Base-by-base conservation (phyloP, 1,140 invertebrate genomes). In the Orchesella cincta region DNA sequence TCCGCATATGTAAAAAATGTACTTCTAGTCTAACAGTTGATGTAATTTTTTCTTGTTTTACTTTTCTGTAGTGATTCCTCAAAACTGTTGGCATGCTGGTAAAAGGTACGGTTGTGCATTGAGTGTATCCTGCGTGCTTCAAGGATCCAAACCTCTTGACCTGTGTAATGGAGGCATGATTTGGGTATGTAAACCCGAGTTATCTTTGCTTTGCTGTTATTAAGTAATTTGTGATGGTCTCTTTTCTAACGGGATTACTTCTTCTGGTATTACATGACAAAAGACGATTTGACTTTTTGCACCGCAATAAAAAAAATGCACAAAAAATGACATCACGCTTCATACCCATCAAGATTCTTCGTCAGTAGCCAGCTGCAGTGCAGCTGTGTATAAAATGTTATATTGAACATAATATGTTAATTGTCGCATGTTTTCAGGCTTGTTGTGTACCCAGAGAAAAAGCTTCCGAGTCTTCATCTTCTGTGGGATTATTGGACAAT, bases 31-130 rank as follows among this genome's bases (percentile, higher is more conserved):
- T 72, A 23, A 35, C 8, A 72, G 16, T 33, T 51, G 57, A 51
- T 46, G 14, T 74, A 35, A 52, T 46, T 51, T 73, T 78, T 33
- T 79, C 31, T 73, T 78, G 51, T 51, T 34, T 18, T 64, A 31
- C 20, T 28, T 57, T 75, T 70, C 90, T 90, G 39, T 89, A 96
- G 94, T 96, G 90, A 95, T 96, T 83, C 95, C 94, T 0, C 94
- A 96, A 84, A 92, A 91, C 28, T 97, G 95, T 84, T 92, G 93
- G 82, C 95, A 94, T 88, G 91, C 93, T 81, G 94, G 94, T n/a
- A 89, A 92, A 8, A 91, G 92, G 83, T 96, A 93, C 87, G 91
- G 93, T 78, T 97, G 95, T 83, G 93, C 94, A 0, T 88, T 96
- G 67, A 94, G 93, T 84, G 92, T 97, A 79, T 93, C 93, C 64